Evolutionary conservation across 2,888 invertebrate species (phyloP).

Genomic region (Drosophila kanekoi): DNA sequence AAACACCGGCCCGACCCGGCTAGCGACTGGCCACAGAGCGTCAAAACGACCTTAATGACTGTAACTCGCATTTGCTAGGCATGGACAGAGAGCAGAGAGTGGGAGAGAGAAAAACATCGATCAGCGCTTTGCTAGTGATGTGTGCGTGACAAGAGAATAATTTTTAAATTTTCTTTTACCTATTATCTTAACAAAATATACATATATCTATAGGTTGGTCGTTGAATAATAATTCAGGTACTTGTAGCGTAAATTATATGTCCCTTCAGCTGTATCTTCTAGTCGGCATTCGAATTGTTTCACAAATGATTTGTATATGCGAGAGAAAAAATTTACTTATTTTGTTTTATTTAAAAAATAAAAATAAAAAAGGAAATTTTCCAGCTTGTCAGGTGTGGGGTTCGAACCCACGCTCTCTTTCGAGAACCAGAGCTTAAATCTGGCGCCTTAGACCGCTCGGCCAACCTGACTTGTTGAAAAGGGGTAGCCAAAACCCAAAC

Average conservation of each 20-base stretch:
- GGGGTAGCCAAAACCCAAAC: too few relatives aligned
- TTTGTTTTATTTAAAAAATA: slow-evolving; percentile 9
- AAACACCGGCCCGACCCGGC: slow-evolving; percentile 60
- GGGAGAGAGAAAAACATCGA: slow-evolving; percentile 18
- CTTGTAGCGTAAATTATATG: too few relatives aligned
- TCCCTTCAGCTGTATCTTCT: too few relatives aligned
- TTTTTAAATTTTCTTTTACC: background rate
- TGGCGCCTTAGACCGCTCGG: slow-evolving; percentile 94
- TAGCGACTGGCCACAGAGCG: slow-evolving; percentile 38
- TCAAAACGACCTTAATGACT: slow-evolving; percentile 72
- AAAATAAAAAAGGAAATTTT: slow-evolving; percentile 25
- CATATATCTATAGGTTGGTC: too few relatives aligned
- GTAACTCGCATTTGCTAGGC: slow-evolving; percentile 28
- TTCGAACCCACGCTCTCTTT: slow-evolving; percentile 93
- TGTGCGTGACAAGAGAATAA: background rate
- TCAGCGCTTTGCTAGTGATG: slow-evolving; percentile 41
- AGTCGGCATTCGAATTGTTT: too few relatives aligned
- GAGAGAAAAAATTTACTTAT: background rate
- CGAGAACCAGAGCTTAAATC: slow-evolving; percentile 93
- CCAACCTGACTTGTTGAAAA: slow-evolving; percentile 88
- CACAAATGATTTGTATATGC: too few relatives aligned
- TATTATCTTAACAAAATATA: too few relatives aligned
- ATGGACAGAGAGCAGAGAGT: background rate
- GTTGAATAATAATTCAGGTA: too few relatives aligned
- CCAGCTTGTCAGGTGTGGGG: slow-evolving; percentile 89